These are phyloP conservation scores for Bicyclus anynana DNA, from an alignment of 1,140 invertebrate species.

Conservation along the genomic window DNA sequence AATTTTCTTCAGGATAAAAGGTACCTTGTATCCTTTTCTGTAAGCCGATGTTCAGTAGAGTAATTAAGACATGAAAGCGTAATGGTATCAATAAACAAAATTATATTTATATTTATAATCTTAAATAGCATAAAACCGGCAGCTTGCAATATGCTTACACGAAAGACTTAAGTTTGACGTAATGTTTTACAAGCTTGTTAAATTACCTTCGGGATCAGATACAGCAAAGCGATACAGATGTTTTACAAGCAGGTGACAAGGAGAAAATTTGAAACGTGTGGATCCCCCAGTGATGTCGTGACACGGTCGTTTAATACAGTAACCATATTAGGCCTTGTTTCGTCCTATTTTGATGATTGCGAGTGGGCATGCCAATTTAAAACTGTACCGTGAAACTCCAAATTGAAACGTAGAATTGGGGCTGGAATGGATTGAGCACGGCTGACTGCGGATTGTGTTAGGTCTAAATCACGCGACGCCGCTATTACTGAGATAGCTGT, in stretches of 20 bases:
- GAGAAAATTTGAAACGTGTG: background rate
- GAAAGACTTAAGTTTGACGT: too few species aligned
- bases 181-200: too few species aligned
- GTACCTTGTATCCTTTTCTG: too few species aligned
- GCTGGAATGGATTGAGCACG: slow-evolving; percentile 25
- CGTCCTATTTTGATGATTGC: slow-evolving; percentile 21
- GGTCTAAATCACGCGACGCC: slow-evolving; percentile 16
- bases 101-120: too few species aligned
- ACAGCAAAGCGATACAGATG: background rate
- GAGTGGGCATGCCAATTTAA: slow-evolving; percentile 16
- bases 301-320: slow-evolving; percentile 1
- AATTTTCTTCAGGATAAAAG: too few species aligned
- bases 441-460: slow-evolving; percentile 14
- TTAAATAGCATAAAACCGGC: too few species aligned
- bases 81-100: too few species aligned
- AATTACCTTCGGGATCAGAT: too few species aligned
- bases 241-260: background rate
- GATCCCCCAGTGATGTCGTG: background rate
- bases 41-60: too few species aligned
- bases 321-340: slow-evolving; percentile 17
- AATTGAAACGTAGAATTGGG: slow-evolving; percentile 24
- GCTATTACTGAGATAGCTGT: background rate
- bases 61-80: too few species aligned
- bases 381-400: slow-evolving; percentile 20
- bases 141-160: too few species aligned